Base-by-base conservation (phyloP, 2,888 invertebrate genomes). In the Helobdella robusta region DNA sequence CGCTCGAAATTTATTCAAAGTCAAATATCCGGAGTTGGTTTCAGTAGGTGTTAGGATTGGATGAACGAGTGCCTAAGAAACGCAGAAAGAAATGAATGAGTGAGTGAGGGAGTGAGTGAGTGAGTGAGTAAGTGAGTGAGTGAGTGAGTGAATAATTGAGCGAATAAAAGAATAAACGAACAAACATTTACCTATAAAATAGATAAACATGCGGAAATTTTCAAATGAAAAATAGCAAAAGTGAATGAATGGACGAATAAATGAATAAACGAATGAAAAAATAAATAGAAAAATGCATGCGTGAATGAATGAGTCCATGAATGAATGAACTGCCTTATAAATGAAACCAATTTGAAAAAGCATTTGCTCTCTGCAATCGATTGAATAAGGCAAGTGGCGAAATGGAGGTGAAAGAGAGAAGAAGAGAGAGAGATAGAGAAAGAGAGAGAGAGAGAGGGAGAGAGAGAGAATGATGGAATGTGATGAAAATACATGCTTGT, bases 381-480 rank as follows among this genome's bases (percentile, higher is more conserved):
- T 18, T 15, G 40, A 40, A 18, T 40, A 18, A 15, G 18, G 40
- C 8, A 40, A 15, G 18, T 15, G 8, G 40, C 11, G 40, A 15
- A 40, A 40, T 40, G 18, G 8, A n/a, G n/a, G 28, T 30, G 28
- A 25, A 32, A 56, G 8, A 3, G 32, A 56, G 1, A n/a, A 1
- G 11, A 30, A 56, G 23, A 56, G 28, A 25, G 56, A 56, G 20
- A 56, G 56, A 56, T n/a, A 56, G 28, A 56, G 28, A 56, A 2
- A 18, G 2, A 3, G 8, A 6, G 32, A 56, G 5, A 2, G n/a
- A 18, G 11, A 18, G 32, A 32, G 8, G 32, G 28, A 30, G n/a
- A 56, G 32, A 25, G 32, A 8, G 28, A 56, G 56, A 30, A n/a
- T 4, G 1, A n/a, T 40, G 44, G 11, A 15, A 40, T 40, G 44